phyloP scores from a whole-genome alignment of 1,140 invertebrate species.

The Drosophila parabipectinata region DNA sequence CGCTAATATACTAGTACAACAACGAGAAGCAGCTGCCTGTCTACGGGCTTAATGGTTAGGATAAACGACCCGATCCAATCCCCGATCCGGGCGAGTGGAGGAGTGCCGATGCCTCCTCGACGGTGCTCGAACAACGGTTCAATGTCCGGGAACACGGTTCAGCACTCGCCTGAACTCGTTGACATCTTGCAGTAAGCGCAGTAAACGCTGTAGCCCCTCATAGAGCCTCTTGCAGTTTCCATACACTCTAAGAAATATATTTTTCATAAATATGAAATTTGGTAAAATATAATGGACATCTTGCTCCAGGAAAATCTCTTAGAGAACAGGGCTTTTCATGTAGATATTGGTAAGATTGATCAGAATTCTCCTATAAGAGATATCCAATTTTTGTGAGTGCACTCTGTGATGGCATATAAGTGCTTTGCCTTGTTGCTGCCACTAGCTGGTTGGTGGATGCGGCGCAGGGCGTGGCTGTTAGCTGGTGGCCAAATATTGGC shows the following conservation, averaged over 20 bases:
- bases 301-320: too few relatives aligned
- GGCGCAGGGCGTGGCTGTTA: slow-evolving; percentile 13
- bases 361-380: too few relatives aligned
- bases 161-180: slow-evolving; percentile 44
- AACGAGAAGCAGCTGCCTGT: neutral
- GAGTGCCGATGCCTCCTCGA: neutral
- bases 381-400: neutral
- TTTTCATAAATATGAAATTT: neutral
- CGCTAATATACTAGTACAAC: slow-evolving; percentile 7
- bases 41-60: slow-evolving; percentile 20
- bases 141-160: slow-evolving; percentile 50
- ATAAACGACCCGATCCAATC: slow-evolving; percentile 15
- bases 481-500: slow-evolving; percentile 7
- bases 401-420: slow-evolving; percentile 19
- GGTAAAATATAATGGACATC: neutral
- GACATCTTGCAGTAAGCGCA: slow-evolving; percentile 30
- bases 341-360: too few relatives aligned
- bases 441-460: slow-evolving; percentile 14
- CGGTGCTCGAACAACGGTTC: slow-evolving; percentile 22
- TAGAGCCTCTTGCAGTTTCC: slow-evolving; percentile 22
- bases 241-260: neutral
- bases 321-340: too few relatives aligned
- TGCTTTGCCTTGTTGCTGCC: slow-evolving; percentile 49
- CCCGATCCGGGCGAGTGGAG: slow-evolving; percentile 4
- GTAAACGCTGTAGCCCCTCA: slow-evolving; percentile 14